Base-by-base conservation (phyloP, 2,888 invertebrate species). In the Esperia sulphurella region DNA sequence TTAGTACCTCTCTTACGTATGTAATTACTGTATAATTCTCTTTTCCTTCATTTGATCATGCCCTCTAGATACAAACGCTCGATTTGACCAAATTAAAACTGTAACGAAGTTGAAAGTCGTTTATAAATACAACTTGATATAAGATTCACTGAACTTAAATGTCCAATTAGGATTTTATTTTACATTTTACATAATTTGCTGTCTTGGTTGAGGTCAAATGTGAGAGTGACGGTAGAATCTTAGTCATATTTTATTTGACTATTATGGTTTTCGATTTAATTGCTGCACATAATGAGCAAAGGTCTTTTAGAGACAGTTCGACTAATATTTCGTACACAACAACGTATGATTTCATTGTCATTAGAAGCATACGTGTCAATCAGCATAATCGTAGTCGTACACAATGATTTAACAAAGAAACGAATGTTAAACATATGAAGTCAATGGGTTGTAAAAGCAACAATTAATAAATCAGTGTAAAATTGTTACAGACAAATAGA, bases 361-460 rank as follows among this genome's bases (percentile, higher is more conserved):
- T 41, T 29, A 41, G n/a, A 29, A 28, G 29, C 41, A 2, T 39
- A 39, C 8, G 1, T 14, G 14, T 13, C 9, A 14, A 2, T 14
- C 9, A 3, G 39, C 7, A 6, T 8, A 14, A 21, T 21, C 21
- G 21, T 21, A 21, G 21, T 3, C 21, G 21, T 39, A 14, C 14
- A 14, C 14, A 2, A 33, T 10, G 9, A 21, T 41, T 41, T 29
- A 30, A 30, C 30, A 29, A 35, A 33, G 49, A 45, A 33, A 49
- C 35, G 33, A 45, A 46, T 46, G 41, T n/a, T 44, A 4, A 44
- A 35, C 37, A 43, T 43, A 31, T 4, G 43, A 40, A 44, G 41
- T 50, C 50, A 51, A 42, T 47, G 38, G 45, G 48, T 51, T 51
- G 51, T 48, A 48, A 21, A 5, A 5, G 21, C 5, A 21, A 5